Conservation (phyloP, 2,888 invertebrate genomes). For the Achlya flavicornis region DNA sequence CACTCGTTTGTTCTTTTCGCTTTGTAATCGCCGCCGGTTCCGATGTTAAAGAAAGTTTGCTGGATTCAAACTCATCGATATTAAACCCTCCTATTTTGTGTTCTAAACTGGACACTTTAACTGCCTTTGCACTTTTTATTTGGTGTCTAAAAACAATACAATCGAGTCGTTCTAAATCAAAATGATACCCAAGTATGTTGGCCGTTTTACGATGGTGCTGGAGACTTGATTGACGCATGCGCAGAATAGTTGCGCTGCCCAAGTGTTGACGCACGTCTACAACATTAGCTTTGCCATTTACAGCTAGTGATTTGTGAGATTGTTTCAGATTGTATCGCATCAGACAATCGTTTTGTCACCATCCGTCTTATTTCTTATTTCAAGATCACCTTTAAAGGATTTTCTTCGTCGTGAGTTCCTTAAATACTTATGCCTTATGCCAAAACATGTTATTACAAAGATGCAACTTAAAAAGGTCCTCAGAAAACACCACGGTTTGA, state of each 20-base stretch:
- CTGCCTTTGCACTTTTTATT: not conserved
- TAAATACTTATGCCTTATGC: too few relatives aligned
- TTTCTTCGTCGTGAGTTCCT: too few relatives aligned
- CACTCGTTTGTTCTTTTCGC: conserved; percentile 31
- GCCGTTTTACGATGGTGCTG: not conserved
- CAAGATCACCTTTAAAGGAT: too few relatives aligned
- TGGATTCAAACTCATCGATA: conserved; percentile 9
- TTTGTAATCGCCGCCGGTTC: conserved; percentile 17
- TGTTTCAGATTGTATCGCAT: conserved; percentile 1
- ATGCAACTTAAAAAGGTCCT: too few relatives aligned
- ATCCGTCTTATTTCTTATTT: not conserved
- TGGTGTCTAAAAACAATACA: not conserved
- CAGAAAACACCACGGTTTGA: too few relatives aligned
- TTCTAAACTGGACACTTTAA: not conserved
- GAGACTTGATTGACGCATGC: conserved; percentile 4
- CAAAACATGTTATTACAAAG: too few relatives aligned
- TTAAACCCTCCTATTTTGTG: too few relatives aligned
- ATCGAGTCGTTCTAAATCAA: not conserved
- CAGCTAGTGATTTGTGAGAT: not conserved
- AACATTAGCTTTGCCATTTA: not conserved
- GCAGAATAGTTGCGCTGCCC: not conserved
- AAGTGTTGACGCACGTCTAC: not conserved
- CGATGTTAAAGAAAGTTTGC: conserved; percentile 11
- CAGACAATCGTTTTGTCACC: not conserved
- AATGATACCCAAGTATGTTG: not conserved